Evolutionary conservation across 2,113 vertebrate genomes (phyloP), one percentile per base, ranked within the genome.

Genomic region (Galemys pyrenaicus): DNA sequence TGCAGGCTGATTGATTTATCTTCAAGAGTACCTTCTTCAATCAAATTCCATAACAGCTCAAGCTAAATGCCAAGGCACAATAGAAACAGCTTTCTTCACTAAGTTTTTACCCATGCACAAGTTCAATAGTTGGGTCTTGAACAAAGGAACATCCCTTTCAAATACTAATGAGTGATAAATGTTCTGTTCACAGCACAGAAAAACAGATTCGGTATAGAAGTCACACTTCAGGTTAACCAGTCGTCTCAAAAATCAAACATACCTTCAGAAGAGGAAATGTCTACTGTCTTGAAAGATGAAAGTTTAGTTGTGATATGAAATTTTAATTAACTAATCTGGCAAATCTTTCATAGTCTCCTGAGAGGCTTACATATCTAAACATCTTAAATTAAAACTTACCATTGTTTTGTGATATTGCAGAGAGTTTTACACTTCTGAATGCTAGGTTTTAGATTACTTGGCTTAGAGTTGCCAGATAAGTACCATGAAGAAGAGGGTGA

Each of bases 1-100:
- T n/a, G 41, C n/a, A 46, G 70, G 28, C 64, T 82, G 87, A 95
- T 28, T 67, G 86, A 80, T 86, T 70, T 28, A 79, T 70, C 82
- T 75, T 70, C 39, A 74, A 73, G 70, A 32, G 39, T 32, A n/a
- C 62, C 67, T 83, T 91, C 71, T 77, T 78, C 86, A 54, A 56
- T 92, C 64, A 92, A 92, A 92, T 78, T 28, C 62, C 37, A 60
- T 9, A 67, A 70, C 58, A 75, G 85, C 51, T 79, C 46, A 22
- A 86, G 74, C 56, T 46, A 70, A 95, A 49, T 17, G 58, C 77
- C 49, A 26, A 64, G 37, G 78, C 56, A 19, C 49, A 67, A 58
- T 44, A 89, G 83, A 56, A 84, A 94, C 62, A 68, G 22, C 22
- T 60, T 56, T 65, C 46, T 54, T 62, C 62, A n/a, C 64, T 32